These are phyloP conservation scores for Trachops cirrhosus DNA, from an alignment of 2,797 vertebrate genomes.

Conservation along the genomic window DNA sequence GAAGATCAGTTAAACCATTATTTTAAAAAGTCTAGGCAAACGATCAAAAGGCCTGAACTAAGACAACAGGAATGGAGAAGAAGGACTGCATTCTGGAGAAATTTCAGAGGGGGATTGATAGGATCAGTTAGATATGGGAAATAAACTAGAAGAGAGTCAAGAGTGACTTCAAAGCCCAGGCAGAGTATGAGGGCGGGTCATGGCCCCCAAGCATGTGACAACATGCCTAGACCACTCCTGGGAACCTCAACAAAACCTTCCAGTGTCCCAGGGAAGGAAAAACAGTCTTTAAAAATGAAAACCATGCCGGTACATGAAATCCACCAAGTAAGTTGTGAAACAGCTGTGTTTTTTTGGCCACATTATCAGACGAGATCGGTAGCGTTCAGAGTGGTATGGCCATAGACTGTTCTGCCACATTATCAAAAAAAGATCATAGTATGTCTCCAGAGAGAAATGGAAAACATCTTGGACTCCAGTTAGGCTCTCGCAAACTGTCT, in stretches of 20 bases:
- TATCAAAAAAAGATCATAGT: not conserved
- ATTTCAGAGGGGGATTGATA: constrained; percentile 26
- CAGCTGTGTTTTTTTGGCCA: constrained; percentile 26
- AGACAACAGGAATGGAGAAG: not conserved
- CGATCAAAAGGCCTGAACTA: constrained; percentile 29
- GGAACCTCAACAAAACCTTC: not conserved
- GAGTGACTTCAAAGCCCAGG: constrained; percentile 22
- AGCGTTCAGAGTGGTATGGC: too few species aligned
- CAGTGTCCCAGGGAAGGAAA: not conserved
- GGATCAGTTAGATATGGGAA: not conserved
- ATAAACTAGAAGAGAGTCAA: not conserved
- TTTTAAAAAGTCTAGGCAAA: constrained; percentile 10
- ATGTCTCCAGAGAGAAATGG: not conserved
- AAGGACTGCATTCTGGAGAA: constrained; percentile 20
- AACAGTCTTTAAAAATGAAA: constrained; percentile 4
- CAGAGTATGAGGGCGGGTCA: not conserved
- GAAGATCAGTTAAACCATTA: constrained; percentile 2
- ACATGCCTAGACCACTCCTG: not conserved
- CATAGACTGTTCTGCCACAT: too few species aligned
- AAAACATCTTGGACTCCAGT: not conserved
- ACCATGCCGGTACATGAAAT: not conserved
- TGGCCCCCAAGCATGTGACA: not conserved
- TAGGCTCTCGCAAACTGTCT: not conserved
- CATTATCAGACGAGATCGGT: not conserved
- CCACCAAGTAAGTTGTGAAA: not conserved